These are phyloP conservation scores for Cyrtodaria siliqua DNA, from an alignment of 2,888 invertebrate genomes.

Conservation along the genomic window DNA sequence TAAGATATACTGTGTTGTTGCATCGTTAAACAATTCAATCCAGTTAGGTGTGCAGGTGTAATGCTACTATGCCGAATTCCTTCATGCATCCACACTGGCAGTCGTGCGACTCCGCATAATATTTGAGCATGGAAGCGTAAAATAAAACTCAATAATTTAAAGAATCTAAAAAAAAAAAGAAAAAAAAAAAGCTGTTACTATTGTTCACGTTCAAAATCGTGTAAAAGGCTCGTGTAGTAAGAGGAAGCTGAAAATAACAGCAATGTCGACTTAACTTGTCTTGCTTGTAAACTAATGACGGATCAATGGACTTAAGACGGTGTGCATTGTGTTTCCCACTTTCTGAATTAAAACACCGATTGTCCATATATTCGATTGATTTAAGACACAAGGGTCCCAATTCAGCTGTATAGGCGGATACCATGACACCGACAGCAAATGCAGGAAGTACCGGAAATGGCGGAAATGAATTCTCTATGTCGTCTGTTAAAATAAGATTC, in stretches of 20 bases:
- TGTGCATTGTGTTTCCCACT: neutral
- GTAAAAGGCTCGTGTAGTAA: too few relatives aligned
- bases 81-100: too few relatives aligned
- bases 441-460: conserved; percentile 58
- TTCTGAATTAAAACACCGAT: conserved; percentile 10
- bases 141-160: too few relatives aligned
- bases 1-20: too few relatives aligned
- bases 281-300: conserved; percentile 2
- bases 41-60: too few relatives aligned
- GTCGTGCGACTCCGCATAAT: too few relatives aligned
- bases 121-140: too few relatives aligned
- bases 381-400: neutral
- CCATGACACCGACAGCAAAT: conserved; percentile 52
- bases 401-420: conserved; percentile 22
- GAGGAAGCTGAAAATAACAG: neutral
- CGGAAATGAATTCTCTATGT: conserved; percentile 66
- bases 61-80: too few relatives aligned
- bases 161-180: too few relatives aligned
- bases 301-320: conserved; percentile 10
- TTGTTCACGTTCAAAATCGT: too few relatives aligned
- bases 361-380: conserved; percentile 12
- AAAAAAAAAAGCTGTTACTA: too few relatives aligned
- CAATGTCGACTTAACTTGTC: neutral
- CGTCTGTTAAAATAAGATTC: conserved; percentile 45
- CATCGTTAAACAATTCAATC: too few relatives aligned